Percentiles rank a stretch among this genome's conserved stretches.
Conservation (phyloP, 1,140 invertebrate species). For the Bombus huntii region DNA sequence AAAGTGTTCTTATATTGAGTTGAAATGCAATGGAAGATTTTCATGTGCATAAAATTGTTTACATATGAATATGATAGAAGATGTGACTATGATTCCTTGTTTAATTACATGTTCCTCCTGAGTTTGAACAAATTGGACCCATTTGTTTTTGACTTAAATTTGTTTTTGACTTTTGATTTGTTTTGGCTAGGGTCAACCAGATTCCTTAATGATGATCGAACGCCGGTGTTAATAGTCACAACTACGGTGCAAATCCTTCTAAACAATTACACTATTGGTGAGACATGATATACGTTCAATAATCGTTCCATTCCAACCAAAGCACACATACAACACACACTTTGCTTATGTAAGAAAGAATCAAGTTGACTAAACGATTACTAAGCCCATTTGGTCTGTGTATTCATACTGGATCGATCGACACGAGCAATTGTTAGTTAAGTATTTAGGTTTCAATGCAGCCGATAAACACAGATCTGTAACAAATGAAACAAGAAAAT, state of each 20-base stretch:
- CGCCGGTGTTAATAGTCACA: constrained; percentile 19
- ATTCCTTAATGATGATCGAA: constrained; percentile 50
- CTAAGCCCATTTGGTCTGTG: background rate
- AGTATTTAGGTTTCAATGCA: background rate
- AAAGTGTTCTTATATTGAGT: background rate
- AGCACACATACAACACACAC: constrained; percentile 5
- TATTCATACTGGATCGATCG: background rate
- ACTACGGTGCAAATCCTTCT: constrained; percentile 25
- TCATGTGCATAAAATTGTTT: background rate
- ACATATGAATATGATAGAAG: background rate
- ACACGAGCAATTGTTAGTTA: too few species aligned
- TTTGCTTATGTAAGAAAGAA: constrained; percentile 48
- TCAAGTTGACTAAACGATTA: background rate
- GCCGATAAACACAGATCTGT: background rate
- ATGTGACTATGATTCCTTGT: too few species aligned
- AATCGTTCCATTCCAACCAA: constrained; percentile 37
- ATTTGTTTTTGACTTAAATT: constrained; percentile 6
- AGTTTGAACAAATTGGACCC: background rate
- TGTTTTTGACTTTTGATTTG: background rate
- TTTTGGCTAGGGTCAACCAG: constrained; percentile 46
- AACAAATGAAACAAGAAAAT: background rate
- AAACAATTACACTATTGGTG: constrained; percentile 20
- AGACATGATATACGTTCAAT: constrained; percentile 16
- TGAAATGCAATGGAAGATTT: background rate
- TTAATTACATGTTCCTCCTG: background rate